phyloP scores from a whole-genome alignment of 2,113 vertebrate genomes.

The Antennarius striatus region DNA sequence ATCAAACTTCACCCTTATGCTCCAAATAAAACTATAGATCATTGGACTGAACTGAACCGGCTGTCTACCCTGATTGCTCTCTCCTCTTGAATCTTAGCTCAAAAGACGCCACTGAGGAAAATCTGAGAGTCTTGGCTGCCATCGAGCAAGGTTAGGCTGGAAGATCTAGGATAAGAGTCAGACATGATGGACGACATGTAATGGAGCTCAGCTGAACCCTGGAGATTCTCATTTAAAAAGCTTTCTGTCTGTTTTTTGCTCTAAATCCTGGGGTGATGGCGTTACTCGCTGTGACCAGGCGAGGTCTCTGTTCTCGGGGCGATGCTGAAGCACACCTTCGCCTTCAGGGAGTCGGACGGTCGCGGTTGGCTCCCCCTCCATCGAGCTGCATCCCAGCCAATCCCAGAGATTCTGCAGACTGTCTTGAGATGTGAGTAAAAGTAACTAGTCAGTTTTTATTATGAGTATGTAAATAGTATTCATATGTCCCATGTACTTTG shows the following conservation, averaged over 20 bases:
- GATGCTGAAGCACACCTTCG: constrained; percentile 71
- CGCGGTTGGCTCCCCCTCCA: constrained; percentile 85
- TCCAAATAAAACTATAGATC: too few species aligned
- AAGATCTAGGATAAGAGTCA: neutral
- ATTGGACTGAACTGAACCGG: neutral
- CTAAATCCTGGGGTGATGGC: neutral
- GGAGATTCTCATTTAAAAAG: neutral
- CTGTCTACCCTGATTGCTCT: constrained; percentile 17
- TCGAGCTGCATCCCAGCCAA: constrained; percentile 75
- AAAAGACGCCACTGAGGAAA: constrained; percentile 77
- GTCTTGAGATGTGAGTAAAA: constrained; percentile 76
- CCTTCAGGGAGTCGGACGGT: constrained; percentile 83
- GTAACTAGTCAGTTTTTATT: too few species aligned
- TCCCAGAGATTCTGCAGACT: constrained; percentile 82
- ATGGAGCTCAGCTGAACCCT: neutral
- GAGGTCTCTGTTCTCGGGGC: constrained; percentile 78
- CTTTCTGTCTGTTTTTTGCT: neutral
- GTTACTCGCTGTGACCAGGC: constrained; percentile 62
- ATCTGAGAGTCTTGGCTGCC: constrained; percentile 80
- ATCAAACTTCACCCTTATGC: neutral
- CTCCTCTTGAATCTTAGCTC: constrained; percentile 67
- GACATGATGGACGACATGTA: too few species aligned
- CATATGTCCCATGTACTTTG: too few species aligned
- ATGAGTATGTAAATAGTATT: too few species aligned
- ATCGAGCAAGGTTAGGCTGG: constrained; percentile 81